Percentiles rank a stretch among this genome's conserved stretches.
Conservation (phyloP, 2,888 invertebrate genomes). For the Drosophila anceps region DNA sequence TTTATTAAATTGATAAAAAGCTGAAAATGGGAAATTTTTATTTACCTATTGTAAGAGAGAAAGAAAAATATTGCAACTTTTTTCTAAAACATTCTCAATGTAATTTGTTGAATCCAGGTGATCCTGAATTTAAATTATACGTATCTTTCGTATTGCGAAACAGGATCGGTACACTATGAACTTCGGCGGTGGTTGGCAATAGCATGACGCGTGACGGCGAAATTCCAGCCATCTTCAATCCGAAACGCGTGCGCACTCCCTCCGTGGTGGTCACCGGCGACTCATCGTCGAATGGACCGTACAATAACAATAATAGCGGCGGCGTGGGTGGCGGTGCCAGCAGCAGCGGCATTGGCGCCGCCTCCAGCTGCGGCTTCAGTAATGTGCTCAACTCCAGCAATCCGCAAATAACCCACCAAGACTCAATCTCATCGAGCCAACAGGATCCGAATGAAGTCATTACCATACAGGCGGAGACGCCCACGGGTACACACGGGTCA, state of each 20-base stretch:
- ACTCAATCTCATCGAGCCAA: constrained; percentile 88
- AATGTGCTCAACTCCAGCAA: constrained; percentile 86
- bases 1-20: background rate
- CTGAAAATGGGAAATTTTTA: too few relatives aligned
- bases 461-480: constrained; percentile 82
- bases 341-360: constrained; percentile 27
- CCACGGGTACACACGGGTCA: constrained; percentile 66
- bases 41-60: too few relatives aligned
- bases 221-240: constrained; percentile 93
- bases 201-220: constrained; percentile 90
- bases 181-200: constrained; percentile 40
- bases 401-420: constrained; percentile 86
- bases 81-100: background rate
- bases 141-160: background rate
- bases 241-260: constrained; percentile 89
- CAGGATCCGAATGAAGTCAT: constrained; percentile 87
- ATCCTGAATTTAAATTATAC: background rate
- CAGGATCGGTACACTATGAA: constrained; percentile 45
- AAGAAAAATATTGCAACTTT: too few relatives aligned
- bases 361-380: constrained; percentile 83
- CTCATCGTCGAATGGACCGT: constrained; percentile 86
- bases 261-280: constrained; percentile 90
- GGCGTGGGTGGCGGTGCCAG: constrained; percentile 33
- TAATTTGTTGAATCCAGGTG: background rate
- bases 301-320: constrained; percentile 49